Evolutionary conservation across 2,888 invertebrate genomes (phyloP).

Genomic region (Sinhomidia bicolor): DNA sequence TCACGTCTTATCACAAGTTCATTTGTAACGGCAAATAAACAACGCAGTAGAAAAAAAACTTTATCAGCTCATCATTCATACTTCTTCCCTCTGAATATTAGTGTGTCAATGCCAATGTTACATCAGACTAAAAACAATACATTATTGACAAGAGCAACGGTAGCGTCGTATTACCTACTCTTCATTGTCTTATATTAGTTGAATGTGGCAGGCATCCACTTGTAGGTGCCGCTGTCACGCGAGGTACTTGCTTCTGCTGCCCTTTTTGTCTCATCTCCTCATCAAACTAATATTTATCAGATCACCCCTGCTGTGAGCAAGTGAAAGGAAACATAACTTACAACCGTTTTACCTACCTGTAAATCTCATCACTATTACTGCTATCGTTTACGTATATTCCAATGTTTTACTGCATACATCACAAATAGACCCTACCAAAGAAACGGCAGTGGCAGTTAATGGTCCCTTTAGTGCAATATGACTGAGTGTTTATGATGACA

Average conservation of each 20-base stretch:
- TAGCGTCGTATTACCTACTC: too few species aligned
- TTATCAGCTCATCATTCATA: slow-evolving; percentile 16
- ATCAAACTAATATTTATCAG: slow-evolving; percentile 21
- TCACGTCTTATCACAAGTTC: not conserved
- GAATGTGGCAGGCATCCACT: not conserved
- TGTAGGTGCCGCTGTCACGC: not conserved
- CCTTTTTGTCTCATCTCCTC: slow-evolving; percentile 44
- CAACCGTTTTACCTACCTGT: slow-evolving; percentile 14
- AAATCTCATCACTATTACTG: slow-evolving; percentile 6
- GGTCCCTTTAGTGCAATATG: not conserved
- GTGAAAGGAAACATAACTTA: slow-evolving; percentile 34
- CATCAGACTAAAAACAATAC: slow-evolving; percentile 71
- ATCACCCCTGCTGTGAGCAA: slow-evolving; percentile 32
- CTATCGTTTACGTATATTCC: not conserved
- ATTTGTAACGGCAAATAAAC: not conserved
- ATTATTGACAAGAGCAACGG: not conserved
- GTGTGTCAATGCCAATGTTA: slow-evolving; percentile 79
- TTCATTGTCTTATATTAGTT: slow-evolving; percentile 35
- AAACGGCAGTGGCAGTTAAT: not conserved
- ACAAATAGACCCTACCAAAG: not conserved
- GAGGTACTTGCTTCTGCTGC: slow-evolving; percentile 4
- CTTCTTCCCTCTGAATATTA: slow-evolving; percentile 62
- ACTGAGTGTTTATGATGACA: slow-evolving; percentile 28
- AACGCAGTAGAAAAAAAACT: slow-evolving; percentile 21
- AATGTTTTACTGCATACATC: not conserved